Percentiles rank a stretch among this genome's conserved stretches.
These are phyloP conservation scores for Mallateleia sp. DNA, from an alignment of 2,888 invertebrate species.

Conservation along the genomic window DNA sequence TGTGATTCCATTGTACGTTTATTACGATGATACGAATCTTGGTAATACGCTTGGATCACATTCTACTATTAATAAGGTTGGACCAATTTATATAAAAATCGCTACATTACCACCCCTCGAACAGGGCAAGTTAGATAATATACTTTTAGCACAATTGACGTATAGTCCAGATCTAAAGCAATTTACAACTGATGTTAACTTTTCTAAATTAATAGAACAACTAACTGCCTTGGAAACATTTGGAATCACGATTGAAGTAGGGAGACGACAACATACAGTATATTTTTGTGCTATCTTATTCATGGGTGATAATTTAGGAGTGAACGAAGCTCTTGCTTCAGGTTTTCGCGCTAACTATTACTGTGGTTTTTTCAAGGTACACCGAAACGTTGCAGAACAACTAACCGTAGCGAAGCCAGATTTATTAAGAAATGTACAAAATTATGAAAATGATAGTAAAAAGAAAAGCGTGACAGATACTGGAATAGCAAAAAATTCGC, in stretches of 20 bases:
- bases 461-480: background rate
- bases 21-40: slow-evolving; percentile 20
- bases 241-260: slow-evolving; percentile 22
- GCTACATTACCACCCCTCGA: slow-evolving; percentile 26
- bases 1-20: slow-evolving; percentile 18
- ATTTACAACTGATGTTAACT: slow-evolving; percentile 16
- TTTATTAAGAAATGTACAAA: slow-evolving; percentile 16
- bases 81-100: slow-evolving; percentile 44
- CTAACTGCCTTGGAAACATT: slow-evolving; percentile 29
- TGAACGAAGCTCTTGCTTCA: slow-evolving; percentile 39
- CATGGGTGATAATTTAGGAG: slow-evolving; percentile 37
- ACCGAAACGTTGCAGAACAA: slow-evolving; percentile 2
- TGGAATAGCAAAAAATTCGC: slow-evolving; percentile 26
- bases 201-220: slow-evolving; percentile 35
- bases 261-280: background rate
- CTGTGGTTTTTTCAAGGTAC: slow-evolving; percentile 42
- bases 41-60: slow-evolving; percentile 46
- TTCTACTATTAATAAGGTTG: slow-evolving; percentile 46
- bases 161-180: slow-evolving; percentile 31
- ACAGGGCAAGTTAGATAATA: slow-evolving; percentile 46
- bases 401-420: background rate
- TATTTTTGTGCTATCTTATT: slow-evolving; percentile 25
- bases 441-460: slow-evolving; percentile 34
- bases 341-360: slow-evolving; percentile 39
- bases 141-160: slow-evolving; percentile 28